Evolutionary conservation across 2,797 vertebrate genomes (phyloP), one percentile per base, ranked within the genome.

Genomic region (Amazonetta brasiliensis): DNA sequence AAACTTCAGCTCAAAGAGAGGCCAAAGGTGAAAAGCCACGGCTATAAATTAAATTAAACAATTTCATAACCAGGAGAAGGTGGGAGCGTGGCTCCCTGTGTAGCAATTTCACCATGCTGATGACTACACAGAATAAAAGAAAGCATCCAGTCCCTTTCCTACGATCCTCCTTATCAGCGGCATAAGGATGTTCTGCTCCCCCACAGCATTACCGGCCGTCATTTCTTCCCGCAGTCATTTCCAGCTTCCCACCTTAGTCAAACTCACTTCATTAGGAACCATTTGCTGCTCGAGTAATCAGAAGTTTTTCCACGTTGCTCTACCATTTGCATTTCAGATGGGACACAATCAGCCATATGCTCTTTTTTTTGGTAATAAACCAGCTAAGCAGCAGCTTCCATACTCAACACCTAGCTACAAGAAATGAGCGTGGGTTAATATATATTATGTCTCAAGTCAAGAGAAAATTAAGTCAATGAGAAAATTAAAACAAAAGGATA

Each of bases 311-410:
- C 94, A 96, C 82, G 62, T 93, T 94, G 92, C 77, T 91, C 66
- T 19, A 82, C 73, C 80, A 94, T 95, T 97, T 95, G 94, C 91
- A 96, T 96, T 95, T 96, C 95, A 96, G 94, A 96, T 94, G 94
- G 94, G 92, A 94, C 85, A 90, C 95, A 92, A 94, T 87, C 87
- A 92, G 85, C 95, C 96, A 95, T 96, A 97, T 95, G 96, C 69
- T 96, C 54, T 74, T 87, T 90, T 44, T 43, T 72, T 85, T 84
- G 22, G 50, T 79, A 94, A 93, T 94, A 94, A 92, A 86, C 2
- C 74, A 92, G 87, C 89, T 93, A 81, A 89, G 79, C 69, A 95
- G 93, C 68, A 89, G 89, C 92, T 87, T 94, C 55, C 44, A 75
- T 92, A 86, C 66, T 73, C 87, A 78, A 67, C 23, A 63, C 93